Percentiles rank a stretch among this genome's conserved stretches.
These are phyloP conservation scores for Dryoscopus gambensis DNA, from an alignment of 2,113 vertebrate species.

Conservation along the genomic window DNA sequence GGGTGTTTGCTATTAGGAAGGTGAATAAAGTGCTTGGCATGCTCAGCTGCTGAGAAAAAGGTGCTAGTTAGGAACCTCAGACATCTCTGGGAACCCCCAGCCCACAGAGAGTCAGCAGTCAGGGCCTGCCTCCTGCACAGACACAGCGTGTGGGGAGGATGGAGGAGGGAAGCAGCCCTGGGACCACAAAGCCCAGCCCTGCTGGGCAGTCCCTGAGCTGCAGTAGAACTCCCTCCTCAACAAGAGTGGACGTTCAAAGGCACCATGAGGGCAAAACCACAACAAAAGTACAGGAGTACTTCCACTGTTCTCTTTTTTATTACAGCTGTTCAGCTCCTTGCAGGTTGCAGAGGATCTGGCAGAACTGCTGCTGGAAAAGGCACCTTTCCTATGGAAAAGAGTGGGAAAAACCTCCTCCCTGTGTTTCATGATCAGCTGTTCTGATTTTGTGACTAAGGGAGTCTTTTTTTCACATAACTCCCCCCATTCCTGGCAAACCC, in stretches of 20 bases:
- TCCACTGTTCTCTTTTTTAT: neutral
- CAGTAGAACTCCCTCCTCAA: neutral
- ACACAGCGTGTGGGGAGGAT: fast-evolving
- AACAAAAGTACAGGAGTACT: neutral
- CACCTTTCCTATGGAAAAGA: neutral
- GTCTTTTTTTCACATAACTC: neutral
- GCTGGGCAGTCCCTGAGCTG: neutral
- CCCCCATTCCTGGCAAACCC: neutral
- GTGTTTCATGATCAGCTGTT: neutral
- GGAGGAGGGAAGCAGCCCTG: neutral
- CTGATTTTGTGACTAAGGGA: neutral
- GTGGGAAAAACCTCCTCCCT: neutral
- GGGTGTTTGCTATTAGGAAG: neutral
- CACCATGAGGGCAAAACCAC: neutral
- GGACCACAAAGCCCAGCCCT: neutral
- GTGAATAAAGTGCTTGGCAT: neutral
- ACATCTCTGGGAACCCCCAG: neutral
- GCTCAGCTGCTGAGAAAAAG: neutral
- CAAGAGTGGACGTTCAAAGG: neutral
- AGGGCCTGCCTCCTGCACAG: neutral
- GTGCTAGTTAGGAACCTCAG: neutral
- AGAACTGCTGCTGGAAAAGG: neutral
- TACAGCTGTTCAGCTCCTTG: neutral
- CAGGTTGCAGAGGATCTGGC: neutral
- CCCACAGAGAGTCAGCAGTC: neutral